Percentiles rank a stretch among this genome's conserved stretches.
Conservation (phyloP, 2,888 invertebrate species). For the Parnassius orleans region DNA sequence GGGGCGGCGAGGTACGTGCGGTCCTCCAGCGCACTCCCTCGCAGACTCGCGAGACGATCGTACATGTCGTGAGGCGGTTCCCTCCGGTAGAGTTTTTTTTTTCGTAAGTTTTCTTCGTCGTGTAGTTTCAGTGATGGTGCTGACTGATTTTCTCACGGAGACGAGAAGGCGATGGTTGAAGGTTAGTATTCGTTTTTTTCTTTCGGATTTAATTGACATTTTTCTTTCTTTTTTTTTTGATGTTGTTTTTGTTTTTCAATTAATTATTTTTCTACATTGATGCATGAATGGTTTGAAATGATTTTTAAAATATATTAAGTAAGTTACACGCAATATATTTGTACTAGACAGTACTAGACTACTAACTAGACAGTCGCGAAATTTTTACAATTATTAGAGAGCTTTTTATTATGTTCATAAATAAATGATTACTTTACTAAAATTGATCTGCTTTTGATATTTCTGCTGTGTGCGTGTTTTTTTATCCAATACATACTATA, state of each 20-base stretch:
- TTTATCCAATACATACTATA: too few relatives aligned
- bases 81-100: slow-evolving; percentile 15
- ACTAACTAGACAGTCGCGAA: too few relatives aligned
- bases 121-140: slow-evolving; percentile 52
- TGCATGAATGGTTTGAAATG: too few relatives aligned
- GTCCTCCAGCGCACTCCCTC: slow-evolving; percentile 54
- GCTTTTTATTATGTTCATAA: too few relatives aligned
- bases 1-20: slow-evolving; percentile 32
- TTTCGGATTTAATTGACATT: not conserved
- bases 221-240: not conserved
- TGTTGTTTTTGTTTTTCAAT: not conserved
- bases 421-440: too few relatives aligned
- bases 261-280: too few relatives aligned
- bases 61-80: slow-evolving; percentile 37
- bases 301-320: too few relatives aligned
- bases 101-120: slow-evolving; percentile 15
- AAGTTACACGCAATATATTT: too few relatives aligned
- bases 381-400: too few relatives aligned
- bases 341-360: too few relatives aligned
- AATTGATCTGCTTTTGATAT: too few relatives aligned
- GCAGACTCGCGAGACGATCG: slow-evolving; percentile 33
- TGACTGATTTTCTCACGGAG: slow-evolving; percentile 71
- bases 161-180: slow-evolving; percentile 72
- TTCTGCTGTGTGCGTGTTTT: too few relatives aligned
- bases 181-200: slow-evolving; percentile 41